These are phyloP conservation scores for Andrena minutula DNA, from an alignment of 2,888 invertebrate species.

Conservation along the genomic window DNA sequence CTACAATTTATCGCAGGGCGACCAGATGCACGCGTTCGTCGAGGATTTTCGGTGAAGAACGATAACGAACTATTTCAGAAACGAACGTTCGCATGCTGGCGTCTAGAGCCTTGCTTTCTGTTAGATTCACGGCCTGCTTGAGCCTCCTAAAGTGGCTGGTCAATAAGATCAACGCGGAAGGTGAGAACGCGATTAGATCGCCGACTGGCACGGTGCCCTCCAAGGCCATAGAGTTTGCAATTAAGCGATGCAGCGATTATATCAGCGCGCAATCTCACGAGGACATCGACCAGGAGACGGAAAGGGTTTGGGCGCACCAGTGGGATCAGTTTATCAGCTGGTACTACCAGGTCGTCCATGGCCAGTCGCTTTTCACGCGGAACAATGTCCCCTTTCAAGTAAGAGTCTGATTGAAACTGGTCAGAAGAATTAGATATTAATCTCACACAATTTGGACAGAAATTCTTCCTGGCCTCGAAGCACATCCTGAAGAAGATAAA, in stretches of 20 bases:
- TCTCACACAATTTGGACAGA: conserved; percentile 67
- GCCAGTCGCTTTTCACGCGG: conserved; percentile 77
- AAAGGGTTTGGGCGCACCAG: conserved; percentile 92
- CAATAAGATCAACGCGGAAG: conserved; percentile 86
- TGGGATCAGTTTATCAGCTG: conserved; percentile 94
- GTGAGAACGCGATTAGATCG: conserved; percentile 87
- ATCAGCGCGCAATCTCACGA: conserved; percentile 91
- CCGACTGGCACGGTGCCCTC: conserved; percentile 90
- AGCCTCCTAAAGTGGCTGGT: conserved; percentile 93
- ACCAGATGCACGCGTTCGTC: conserved; percentile 93
- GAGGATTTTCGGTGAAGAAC: conserved; percentile 91
- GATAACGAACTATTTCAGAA: not conserved
- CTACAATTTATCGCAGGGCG: conserved; percentile 93
- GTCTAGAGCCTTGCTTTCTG: not conserved
- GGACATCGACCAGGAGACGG: conserved; percentile 92
- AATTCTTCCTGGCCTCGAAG: conserved; percentile 80
- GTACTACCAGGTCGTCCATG: conserved; percentile 88
- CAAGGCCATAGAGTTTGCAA: conserved; percentile 92
- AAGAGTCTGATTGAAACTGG: conserved; percentile 52
- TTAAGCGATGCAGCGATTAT: conserved; percentile 91
- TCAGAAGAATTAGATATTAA: conserved; percentile 13
- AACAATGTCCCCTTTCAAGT: conserved; percentile 80
- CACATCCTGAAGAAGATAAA: conserved; percentile 89
- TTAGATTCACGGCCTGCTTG: conserved; percentile 92
- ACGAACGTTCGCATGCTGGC: not conserved